Percentiles rank a stretch among this genome's conserved stretches.
Evolutionary conservation across 2,113 vertebrate genomes (phyloP).

Genomic region (Chlorodrepanis virens): DNA sequence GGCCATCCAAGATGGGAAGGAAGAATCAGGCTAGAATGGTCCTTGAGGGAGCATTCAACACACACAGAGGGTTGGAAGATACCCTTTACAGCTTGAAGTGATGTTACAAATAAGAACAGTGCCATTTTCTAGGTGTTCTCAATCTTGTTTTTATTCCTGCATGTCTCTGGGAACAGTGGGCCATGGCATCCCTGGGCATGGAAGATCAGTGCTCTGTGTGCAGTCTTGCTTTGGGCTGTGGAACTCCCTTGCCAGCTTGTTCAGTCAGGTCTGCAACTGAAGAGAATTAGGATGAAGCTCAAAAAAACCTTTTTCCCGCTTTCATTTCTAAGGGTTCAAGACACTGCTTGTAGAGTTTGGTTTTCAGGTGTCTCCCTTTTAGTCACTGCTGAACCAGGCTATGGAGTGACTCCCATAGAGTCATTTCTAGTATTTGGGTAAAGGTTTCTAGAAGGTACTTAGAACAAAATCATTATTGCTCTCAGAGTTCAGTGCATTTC

Average conservation of each 20-base stretch:
- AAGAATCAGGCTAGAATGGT: not conserved
- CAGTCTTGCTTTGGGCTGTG: not conserved
- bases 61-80: not conserved
- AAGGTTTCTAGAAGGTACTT: not conserved
- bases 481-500: not conserved
- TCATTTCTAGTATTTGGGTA: not conserved
- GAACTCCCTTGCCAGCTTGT: not conserved
- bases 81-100: not conserved
- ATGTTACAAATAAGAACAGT: not conserved
- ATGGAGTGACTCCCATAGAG: fast-evolving
- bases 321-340: not conserved
- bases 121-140: not conserved
- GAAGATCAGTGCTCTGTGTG: not conserved
- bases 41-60: not conserved
- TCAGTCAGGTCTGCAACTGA: not conserved
- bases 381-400: not conserved
- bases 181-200: not conserved
- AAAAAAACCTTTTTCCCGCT: not conserved
- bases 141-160: not conserved
- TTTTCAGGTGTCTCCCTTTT: not conserved
- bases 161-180: not conserved
- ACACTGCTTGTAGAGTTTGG: not conserved
- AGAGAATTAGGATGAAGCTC: not conserved
- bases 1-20: not conserved
- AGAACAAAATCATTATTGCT: not conserved